Evolutionary conservation across 2,113 vertebrate species (phyloP), one percentile per base, ranked within the genome.

Genomic region (Tupaia tana): DNA sequence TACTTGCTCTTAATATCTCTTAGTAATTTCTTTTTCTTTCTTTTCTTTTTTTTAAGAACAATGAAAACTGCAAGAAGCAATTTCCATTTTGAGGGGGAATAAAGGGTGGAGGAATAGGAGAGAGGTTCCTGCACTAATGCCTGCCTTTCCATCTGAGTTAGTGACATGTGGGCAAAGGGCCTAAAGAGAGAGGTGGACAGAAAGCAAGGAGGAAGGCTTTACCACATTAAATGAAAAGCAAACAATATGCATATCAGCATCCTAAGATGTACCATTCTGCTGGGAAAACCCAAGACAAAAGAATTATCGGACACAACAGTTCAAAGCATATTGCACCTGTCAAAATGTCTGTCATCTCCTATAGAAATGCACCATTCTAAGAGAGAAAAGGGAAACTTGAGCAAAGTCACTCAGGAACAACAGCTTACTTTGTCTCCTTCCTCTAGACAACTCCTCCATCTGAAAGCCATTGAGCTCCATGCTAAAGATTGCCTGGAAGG

Each of bases 311-410:
- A 99, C 99, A 99, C 97, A 98, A 99, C 99, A 99, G 99, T 99
- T 99, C 99, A 99, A 99, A 99, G 99, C 99, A 99, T 99, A 99
- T 99, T 99, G 99, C 98, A 99, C 98, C 99, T 99, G 99, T 99
- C 99, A 99, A 99, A 98, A 98, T 74, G 98, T 98, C 99, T 98
- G 98, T 99, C 99, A 99, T 98, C 98, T 98, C 98, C 97, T 98
- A 99, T 98, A 97, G 98, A 99, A 98, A 96, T 97, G 98, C 98
- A 98, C 98, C 96, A 98, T 98, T 99, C 98, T 98, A 95, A 96
- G 98, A 98, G 97, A 98, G 98, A 98, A 99, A 98, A 97, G 96
- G 97, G 97, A 98, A 98, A 98, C 98, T 98, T 98, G 75, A 97
- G 98, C 98, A 98, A 98, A 99, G 98, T 99, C 98, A 98, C 98